phyloP scores from a whole-genome alignment of 2,113 vertebrate species.

The Acrocephalus arundinaceus region DNA sequence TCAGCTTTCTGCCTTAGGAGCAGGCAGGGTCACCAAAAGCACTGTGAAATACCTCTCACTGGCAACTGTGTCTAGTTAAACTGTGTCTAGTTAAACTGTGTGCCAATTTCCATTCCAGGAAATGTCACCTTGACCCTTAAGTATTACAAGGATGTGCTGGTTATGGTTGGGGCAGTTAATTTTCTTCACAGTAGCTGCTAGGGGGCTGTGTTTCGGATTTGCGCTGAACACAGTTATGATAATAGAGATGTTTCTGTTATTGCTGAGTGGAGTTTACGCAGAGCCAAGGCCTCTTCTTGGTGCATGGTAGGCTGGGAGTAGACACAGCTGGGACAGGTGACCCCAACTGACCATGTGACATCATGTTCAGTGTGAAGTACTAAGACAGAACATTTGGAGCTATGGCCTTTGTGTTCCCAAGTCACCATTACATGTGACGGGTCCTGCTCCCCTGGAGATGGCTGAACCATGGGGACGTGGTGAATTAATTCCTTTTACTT shows the following conservation, averaged over 20 bases:
- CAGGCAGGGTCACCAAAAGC: background rate
- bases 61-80: background rate
- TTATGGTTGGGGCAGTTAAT: background rate
- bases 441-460: background rate
- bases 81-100: background rate
- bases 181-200: background rate
- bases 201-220: background rate
- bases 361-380: background rate
- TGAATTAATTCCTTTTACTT: background rate
- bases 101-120: background rate
- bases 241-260: background rate
- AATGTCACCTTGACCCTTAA: background rate
- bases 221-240: background rate
- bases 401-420: background rate
- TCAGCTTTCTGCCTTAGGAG: background rate
- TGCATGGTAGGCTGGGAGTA: background rate
- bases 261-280: background rate
- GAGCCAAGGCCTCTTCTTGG: background rate
- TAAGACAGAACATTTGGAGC: background rate
- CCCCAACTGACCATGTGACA: accelerated
- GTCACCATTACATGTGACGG: accelerated
- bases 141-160: accelerated
- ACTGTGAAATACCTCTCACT: background rate
- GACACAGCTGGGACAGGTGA: background rate
- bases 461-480: background rate